Base-by-base conservation (phyloP, 2,888 invertebrate genomes). In the Cataglyphis livida region DNA sequence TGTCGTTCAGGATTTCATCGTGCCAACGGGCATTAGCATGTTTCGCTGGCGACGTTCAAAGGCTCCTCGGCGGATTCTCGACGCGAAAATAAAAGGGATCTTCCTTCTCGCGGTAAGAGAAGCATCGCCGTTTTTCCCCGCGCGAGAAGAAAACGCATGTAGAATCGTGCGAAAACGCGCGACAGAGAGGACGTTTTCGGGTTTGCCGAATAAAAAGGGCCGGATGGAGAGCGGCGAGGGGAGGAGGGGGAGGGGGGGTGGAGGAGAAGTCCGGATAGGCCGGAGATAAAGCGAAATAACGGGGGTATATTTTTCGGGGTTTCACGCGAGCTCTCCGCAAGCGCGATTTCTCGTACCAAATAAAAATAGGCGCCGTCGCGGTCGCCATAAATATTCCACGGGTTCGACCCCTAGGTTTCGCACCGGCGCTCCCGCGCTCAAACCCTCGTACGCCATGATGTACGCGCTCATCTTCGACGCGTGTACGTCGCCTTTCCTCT, bases 381-480 rank as follows among this genome's bases (percentile, higher is more conserved):
- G 76, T 83, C 76, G 75, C 85, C 85, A 86, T 86, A 86, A 86
- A 86, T 86, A 85, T 86, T 85, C 84, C 75, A 82, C 78, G 74
- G 82, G 70, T 82, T 82, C 82, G 82, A 84, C 84, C 82, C 57
- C 84, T 51, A 61, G 79, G 84, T 64, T 82, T 70, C 41, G 62
- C 68, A 12, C 54, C 68, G 68, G 38, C 73, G 62, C 41, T 66
- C 78, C 82, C 65, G 79, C 48, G 79, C 38, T 54, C 65, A 59
- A 71, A 78, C 70, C 76, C 84, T 71, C 83, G 59, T 59, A 68
- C 70, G 21, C 83, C 71, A 68, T 84, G 84, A 84, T 84, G 76
- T 84, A 83, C 71, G 59, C 78, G 70, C 76, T 76, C 84, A 76
- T 84, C 76, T 78, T 73, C 76, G 51, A 84, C 57, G 75, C 66